Conservation (phyloP, 2,113 vertebrate species). For the Rallus limicola region DNA sequence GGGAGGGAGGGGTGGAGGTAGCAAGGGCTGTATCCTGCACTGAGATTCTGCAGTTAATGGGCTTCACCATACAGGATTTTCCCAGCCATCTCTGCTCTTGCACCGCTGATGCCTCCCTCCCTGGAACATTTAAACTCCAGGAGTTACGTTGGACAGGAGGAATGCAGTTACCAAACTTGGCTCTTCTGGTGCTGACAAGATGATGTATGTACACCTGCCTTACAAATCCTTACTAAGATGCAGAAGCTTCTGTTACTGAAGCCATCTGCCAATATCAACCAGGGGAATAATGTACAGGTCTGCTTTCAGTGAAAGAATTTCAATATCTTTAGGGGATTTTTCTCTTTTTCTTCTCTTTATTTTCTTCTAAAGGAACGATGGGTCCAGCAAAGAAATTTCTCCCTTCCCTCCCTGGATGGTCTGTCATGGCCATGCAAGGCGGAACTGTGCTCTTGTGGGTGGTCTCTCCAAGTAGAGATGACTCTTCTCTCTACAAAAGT, state of each 20-base stretch:
- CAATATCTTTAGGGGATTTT: not conserved
- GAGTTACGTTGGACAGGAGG: fast-evolving
- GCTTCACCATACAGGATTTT: not conserved
- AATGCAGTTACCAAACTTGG: fast-evolving
- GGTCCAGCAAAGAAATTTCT: not conserved
- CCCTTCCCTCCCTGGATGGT: not conserved
- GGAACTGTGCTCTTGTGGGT: not conserved
- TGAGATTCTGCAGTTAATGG: not conserved
- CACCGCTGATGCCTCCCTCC: not conserved
- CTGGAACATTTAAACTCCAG: not conserved
- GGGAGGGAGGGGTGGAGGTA: too few relatives aligned
- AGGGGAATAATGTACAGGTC: not conserved
- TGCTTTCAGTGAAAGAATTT: not conserved
- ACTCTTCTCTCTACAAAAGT: not conserved
- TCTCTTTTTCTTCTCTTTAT: not conserved
- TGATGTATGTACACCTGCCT: not conserved
- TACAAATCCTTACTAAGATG: not conserved
- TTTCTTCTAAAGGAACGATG: not conserved
- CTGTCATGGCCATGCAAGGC: fast-evolving
- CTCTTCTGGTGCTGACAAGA: not conserved
- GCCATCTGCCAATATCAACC: not conserved
- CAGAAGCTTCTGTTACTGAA: not conserved
- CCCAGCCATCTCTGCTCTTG: not conserved
- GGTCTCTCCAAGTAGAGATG: not conserved
- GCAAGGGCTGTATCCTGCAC: fast-evolving